A percentile compares a stretch with the other conserved stretches of the same genome.
phyloP scores from a whole-genome alignment of 2,888 invertebrate genomes.

The Arge pagana region DNA sequence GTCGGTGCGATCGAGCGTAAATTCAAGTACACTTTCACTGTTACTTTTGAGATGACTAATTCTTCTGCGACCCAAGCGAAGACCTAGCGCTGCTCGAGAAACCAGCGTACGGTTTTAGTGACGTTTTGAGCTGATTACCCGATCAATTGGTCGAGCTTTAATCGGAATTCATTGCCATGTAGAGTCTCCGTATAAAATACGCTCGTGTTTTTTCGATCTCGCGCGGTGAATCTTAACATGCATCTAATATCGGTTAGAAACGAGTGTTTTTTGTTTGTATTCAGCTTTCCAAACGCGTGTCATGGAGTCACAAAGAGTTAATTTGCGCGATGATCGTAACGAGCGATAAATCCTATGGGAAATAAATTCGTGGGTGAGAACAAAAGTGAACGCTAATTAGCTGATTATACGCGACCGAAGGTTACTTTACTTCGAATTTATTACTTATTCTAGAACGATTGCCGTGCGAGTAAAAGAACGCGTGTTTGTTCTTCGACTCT shows the following conservation, averaged over 20 bases:
- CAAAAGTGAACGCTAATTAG: neutral
- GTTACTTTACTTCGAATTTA: conserved; percentile 4
- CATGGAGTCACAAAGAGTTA: no score
- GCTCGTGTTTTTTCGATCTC: neutral
- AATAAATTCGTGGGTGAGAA: neutral
- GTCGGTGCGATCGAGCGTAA: no score
- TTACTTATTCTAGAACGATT: conserved; percentile 1
- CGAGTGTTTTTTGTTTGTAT: no score
- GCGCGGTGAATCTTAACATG: neutral
- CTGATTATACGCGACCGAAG: neutral
- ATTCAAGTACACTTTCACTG: neutral
- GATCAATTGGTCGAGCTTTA: conserved; percentile 19
- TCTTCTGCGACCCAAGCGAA: conserved; percentile 29
- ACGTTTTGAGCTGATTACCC: conserved; percentile 21
- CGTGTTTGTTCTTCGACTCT: conserved; percentile 3
- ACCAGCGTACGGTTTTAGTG: conserved; percentile 28
- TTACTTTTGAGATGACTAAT: neutral
- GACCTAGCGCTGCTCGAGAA: conserved; percentile 35
- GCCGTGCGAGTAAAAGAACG: conserved; percentile 10
- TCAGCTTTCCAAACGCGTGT: no score
- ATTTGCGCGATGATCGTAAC: no score
- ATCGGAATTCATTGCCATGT: conserved; percentile 11
- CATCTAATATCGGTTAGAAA: neutral
- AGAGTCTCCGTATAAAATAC: neutral
- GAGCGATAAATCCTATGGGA: conserved; percentile 3